A percentile compares a stretch with the other conserved stretches of the same genome.
Evolutionary conservation across 1,140 invertebrate species (phyloP).

Genomic region (Tribolium castaneum): DNA sequence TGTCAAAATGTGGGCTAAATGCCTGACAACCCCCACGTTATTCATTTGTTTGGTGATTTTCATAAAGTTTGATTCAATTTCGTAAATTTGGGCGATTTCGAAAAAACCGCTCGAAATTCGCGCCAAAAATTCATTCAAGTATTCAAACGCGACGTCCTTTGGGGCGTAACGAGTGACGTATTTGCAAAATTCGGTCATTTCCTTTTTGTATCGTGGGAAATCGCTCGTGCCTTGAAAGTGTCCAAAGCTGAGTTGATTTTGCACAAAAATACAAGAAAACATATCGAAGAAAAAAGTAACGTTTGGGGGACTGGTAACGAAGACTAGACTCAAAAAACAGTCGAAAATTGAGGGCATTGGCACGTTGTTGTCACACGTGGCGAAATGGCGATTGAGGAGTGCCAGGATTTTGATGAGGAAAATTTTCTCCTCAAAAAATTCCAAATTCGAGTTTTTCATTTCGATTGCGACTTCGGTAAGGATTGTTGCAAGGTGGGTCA

Average conservation of each 20-base stretch:
- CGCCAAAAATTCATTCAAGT: constrained; percentile 49
- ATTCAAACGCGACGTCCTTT: constrained; percentile 38
- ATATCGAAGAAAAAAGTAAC: constrained; percentile 51
- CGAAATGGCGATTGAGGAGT: constrained; percentile 41
- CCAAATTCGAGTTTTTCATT: constrained; percentile 14
- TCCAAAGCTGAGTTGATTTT: background rate
- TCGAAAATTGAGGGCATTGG: constrained; percentile 34
- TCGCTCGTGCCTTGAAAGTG: background rate
- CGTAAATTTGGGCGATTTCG: constrained; percentile 40
- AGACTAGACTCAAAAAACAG: constrained; percentile 42
- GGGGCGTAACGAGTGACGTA: background rate
- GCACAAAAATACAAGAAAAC: constrained; percentile 44
- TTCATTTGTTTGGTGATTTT: constrained; percentile 38
- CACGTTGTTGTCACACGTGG: constrained; percentile 41
- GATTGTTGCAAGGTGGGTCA: constrained; percentile 32
- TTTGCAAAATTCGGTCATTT: constrained; percentile 8
- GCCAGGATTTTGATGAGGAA: constrained; percentile 38
- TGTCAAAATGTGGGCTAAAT: constrained; percentile 41
- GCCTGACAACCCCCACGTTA: background rate
- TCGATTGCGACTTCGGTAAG: constrained; percentile 40
- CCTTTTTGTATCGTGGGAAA: background rate
- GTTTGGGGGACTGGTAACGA: constrained; percentile 47
- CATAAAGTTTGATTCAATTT: constrained; percentile 49
- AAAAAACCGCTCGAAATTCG: constrained; percentile 50
- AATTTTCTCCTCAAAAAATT: constrained; percentile 48